A percentile compares a stretch with the other conserved stretches of the same genome.
Evolutionary conservation across 2,797 vertebrate species (phyloP).

Genomic region (Lutjanus argentimaculatus): DNA sequence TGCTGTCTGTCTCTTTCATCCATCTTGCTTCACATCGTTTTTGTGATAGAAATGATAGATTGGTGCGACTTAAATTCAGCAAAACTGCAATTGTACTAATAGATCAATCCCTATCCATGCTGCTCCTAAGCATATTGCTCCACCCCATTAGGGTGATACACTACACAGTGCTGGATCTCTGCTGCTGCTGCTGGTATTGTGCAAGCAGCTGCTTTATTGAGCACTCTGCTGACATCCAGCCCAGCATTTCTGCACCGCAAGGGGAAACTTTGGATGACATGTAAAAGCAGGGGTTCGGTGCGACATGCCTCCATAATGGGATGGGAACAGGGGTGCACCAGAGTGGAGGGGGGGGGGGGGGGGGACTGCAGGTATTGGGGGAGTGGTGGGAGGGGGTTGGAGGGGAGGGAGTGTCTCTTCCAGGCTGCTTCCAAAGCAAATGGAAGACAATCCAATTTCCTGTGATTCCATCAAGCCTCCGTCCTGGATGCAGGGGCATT

Average conservation of each 20-base stretch:
- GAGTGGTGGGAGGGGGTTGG: slow-evolving; percentile 72
- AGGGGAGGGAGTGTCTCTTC: slow-evolving; percentile 68
- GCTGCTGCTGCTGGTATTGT: slow-evolving; percentile 63
- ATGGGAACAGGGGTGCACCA: slow-evolving; percentile 82
- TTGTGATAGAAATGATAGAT: slow-evolving; percentile 77
- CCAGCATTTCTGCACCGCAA: slow-evolving; percentile 88
- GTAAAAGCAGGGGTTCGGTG: slow-evolving; percentile 88
- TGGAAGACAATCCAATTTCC: slow-evolving; percentile 99
- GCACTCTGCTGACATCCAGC: slow-evolving; percentile 79
- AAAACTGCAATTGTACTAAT: slow-evolving; percentile 78
- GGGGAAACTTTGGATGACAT: slow-evolving; percentile 91
- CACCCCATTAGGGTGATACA: slow-evolving; percentile 78
- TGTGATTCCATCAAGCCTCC: slow-evolving; percentile 96
- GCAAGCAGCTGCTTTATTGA: slow-evolving; percentile 76
- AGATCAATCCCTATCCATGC: slow-evolving; percentile 70
- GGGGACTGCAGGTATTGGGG: slow-evolving; percentile 75
- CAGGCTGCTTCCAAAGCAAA: slow-evolving; percentile 91
- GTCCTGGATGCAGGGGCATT: slow-evolving; percentile 88
- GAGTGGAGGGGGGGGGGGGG: slow-evolving; percentile 80
- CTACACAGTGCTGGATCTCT: slow-evolving; percentile 59
- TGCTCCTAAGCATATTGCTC: slow-evolving; percentile 80
- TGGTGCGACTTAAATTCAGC: slow-evolving; percentile 71
- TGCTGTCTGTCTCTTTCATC: slow-evolving; percentile 56
- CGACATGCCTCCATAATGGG: slow-evolving; percentile 92
- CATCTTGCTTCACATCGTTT: slow-evolving; percentile 70